These are phyloP conservation scores for Monomorium pharaonis DNA, from an alignment of 1,140 invertebrate genomes.

Conservation along the genomic window DNA sequence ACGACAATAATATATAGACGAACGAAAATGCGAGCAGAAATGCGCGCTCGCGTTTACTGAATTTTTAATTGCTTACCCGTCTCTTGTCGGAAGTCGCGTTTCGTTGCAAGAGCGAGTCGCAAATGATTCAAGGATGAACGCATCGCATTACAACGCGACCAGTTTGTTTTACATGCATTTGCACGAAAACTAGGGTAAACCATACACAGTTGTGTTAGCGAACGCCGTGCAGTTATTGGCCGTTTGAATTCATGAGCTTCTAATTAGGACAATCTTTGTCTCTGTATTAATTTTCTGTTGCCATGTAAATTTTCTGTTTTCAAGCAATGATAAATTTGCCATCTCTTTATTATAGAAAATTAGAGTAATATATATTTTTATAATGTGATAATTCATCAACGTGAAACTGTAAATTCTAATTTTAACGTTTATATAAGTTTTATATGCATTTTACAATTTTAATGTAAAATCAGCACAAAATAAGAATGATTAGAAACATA, in stretches of 20 bases:
- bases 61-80: slow-evolving; percentile 40
- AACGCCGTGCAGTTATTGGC: neutral
- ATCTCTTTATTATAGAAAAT: neutral
- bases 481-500: slow-evolving; percentile 7
- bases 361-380: slow-evolving; percentile 6
- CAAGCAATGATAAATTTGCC: neutral
- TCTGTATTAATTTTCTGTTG: neutral
- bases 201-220: slow-evolving; percentile 27
- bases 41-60: neutral
- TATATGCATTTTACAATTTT: neutral
- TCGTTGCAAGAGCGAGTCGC: neutral
- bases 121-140: slow-evolving; percentile 15
- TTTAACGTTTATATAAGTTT: neutral
- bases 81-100: neutral
- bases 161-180: slow-evolving; percentile 18
- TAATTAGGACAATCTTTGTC: slow-evolving; percentile 47
- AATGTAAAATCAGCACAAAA: neutral
- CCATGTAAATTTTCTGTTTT: neutral
- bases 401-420: neutral
- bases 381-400: slow-evolving; percentile 4
- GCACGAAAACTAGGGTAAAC: slow-evolving; percentile 23
- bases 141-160: neutral
- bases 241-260: slow-evolving; percentile 13
- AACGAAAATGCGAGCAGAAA: neutral
- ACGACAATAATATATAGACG: neutral